phyloP scores from a whole-genome alignment of 2,888 invertebrate species.

The Craniophora ligustri region DNA sequence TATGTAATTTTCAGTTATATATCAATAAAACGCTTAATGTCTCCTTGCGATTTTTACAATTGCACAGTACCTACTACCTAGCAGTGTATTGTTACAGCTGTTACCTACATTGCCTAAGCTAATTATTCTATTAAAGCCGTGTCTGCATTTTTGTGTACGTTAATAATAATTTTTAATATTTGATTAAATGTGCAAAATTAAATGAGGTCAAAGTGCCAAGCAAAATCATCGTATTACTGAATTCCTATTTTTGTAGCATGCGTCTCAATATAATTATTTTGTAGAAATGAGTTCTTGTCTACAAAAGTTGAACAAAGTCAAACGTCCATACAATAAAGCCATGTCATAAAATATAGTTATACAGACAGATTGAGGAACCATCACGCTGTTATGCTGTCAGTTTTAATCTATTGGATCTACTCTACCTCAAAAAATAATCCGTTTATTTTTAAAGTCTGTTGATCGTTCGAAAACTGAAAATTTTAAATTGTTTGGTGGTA shows the following conservation, averaged over 20 bases:
- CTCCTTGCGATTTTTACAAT: slow-evolving; percentile 27
- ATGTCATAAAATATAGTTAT: too few species aligned
- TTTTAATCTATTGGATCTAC: slow-evolving; percentile 24
- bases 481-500: slow-evolving; percentile 14
- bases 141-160: slow-evolving; percentile 29
- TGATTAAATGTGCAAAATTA: slow-evolving; percentile 17
- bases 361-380: too few species aligned
- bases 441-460: slow-evolving; percentile 38
- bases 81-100: slow-evolving; percentile 47
- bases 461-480: slow-evolving; percentile 11
- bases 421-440: slow-evolving; percentile 25
- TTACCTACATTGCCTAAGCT: slow-evolving; percentile 32
- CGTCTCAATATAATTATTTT: too few species aligned
- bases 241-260: slow-evolving; percentile 7
- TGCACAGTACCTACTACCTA: slow-evolving; percentile 32
- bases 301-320: too few species aligned
- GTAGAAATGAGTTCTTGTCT: too few species aligned
- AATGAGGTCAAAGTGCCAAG: slow-evolving; percentile 33
- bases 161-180: slow-evolving; percentile 25
- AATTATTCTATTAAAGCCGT: slow-evolving; percentile 28
- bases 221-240: slow-evolving; percentile 15
- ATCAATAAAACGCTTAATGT: slow-evolving; percentile 28
- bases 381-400: too few species aligned
- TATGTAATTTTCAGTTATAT: slow-evolving; percentile 27
- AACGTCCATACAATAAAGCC: too few species aligned